Conservation (phyloP, 2,797 vertebrate genomes). For the Anas acuta region DNA sequence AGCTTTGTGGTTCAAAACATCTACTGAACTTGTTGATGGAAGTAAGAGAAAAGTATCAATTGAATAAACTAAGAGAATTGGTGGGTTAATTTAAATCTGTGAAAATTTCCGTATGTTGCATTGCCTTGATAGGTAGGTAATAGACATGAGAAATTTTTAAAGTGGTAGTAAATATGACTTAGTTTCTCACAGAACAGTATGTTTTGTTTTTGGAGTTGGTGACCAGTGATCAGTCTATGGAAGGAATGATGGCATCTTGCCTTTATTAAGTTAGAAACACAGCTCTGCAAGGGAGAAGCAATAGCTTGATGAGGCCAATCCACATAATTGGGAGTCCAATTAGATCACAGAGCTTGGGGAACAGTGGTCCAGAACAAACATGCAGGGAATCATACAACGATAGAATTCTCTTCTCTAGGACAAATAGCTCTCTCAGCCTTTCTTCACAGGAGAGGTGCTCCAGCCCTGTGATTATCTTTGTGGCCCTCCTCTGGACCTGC, state of each 20-base stretch:
- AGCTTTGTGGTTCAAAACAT: neutral
- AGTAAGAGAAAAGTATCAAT: neutral
- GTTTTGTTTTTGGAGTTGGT: neutral
- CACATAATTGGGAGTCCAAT: neutral
- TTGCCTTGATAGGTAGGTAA: neutral
- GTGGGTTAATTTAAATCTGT: neutral
- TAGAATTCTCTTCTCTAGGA: neutral
- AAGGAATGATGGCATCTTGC: neutral
- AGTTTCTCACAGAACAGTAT: neutral
- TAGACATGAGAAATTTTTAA: neutral
- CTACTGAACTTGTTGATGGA: neutral
- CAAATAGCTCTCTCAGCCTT: too few relatives aligned
- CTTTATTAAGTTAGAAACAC: neutral
- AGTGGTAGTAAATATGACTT: neutral
- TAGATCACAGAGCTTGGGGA: neutral
- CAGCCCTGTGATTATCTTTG: too few relatives aligned
- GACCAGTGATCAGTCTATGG: too few relatives aligned
- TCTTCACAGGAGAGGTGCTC: too few relatives aligned
- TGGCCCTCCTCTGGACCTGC: too few relatives aligned
- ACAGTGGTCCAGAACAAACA: neutral
- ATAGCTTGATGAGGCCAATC: neutral
- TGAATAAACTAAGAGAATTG: neutral
- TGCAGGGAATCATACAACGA: neutral
- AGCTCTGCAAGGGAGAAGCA: neutral
- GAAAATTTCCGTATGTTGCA: neutral